Base-by-base conservation (phyloP, 2,113 vertebrate genomes). In the Rhinichthys klamathensis region DNA sequence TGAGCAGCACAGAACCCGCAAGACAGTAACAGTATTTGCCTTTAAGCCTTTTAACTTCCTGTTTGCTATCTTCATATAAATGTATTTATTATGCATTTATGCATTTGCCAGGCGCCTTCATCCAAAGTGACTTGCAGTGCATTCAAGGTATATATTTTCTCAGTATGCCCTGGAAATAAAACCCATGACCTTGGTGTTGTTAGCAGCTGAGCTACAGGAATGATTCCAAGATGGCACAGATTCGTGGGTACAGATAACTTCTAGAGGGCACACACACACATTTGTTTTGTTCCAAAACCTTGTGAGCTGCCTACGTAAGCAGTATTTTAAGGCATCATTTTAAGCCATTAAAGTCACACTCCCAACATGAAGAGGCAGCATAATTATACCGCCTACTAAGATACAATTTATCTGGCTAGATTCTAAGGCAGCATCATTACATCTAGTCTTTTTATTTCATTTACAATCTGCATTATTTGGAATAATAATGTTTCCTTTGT, bases 1-100 rank as follows among this genome's bases (percentile, higher is more conserved):
- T 2, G 46, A 54, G 51, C 46, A 21, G 46, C 46, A 51, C 27
- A 54, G 46, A 54, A 32, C 25, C 74, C 49, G 16, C 49, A 32
- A 76, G 74, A 76, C 74, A 76, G 27, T 46, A 76, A 54, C 27
- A 25, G 27, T 12, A 23, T 54, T 76, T 32, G 49, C 49, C 74
- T 76, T 76, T 51, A 76, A 76, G 74, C 46, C 49, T 76, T 76
- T 76, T 16, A 76, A 54, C 74, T 76, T 76, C 49, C 74, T 72
- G 35, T 76, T 76, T 54, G 49, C 44, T 18, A 54, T 76, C 74
- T 76, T 76, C 25, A 21, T 76, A 54, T 54, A 76, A 76, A 76
- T 54, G 74, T 49, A 76, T 76, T 76, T 76, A 18, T 54, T 54
- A 76, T 54, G 74, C 74, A 51, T 51, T 54, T 51, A 76, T 49